Conservation (phyloP, 2,888 invertebrate genomes). For the Pseudococcus jackbeardsleyi region DNA sequence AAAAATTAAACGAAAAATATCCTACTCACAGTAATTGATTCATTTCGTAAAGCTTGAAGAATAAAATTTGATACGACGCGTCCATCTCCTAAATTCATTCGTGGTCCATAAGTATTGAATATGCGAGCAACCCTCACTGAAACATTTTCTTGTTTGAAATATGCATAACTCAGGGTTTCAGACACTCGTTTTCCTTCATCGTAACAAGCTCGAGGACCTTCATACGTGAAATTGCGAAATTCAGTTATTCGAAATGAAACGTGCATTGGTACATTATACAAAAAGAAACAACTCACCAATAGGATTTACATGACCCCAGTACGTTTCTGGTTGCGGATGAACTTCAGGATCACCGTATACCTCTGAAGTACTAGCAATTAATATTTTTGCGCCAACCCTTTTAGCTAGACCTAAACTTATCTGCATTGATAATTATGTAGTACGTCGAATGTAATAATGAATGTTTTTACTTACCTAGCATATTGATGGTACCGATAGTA, state of each 20-base stretch:
- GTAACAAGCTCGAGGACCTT: constrained; percentile 95
- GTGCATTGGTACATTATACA: neutral
- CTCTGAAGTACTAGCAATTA: constrained; percentile 98
- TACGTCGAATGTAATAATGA: neutral
- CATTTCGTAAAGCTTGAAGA: constrained; percentile 93
- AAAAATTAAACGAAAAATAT: neutral
- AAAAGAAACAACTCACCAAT: constrained; percentile 76
- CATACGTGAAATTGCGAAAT: constrained; percentile 54
- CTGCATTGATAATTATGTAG: neutral
- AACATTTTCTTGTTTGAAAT: constrained; percentile 96
- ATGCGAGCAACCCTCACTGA: constrained; percentile 96
- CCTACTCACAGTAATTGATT: constrained; percentile 88
- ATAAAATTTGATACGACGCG: constrained; percentile 99
- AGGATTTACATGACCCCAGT: constrained; percentile 99
- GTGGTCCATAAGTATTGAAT: constrained; percentile 98
- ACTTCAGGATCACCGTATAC: constrained; percentile 99
- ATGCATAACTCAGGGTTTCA: constrained; percentile 95
- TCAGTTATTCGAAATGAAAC: neutral
- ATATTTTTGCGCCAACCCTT: constrained; percentile 89
- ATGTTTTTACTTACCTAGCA: constrained; percentile 79
- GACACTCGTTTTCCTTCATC: constrained; percentile 99
- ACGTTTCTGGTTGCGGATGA: constrained; percentile 97
- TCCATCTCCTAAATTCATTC: constrained; percentile 99
- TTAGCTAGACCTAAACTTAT: constrained; percentile 84
- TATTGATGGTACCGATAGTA: constrained; percentile 94